These are phyloP conservation scores for Ataeniobius toweri DNA, from an alignment of 2,797 vertebrate species.

Conservation along the genomic window DNA sequence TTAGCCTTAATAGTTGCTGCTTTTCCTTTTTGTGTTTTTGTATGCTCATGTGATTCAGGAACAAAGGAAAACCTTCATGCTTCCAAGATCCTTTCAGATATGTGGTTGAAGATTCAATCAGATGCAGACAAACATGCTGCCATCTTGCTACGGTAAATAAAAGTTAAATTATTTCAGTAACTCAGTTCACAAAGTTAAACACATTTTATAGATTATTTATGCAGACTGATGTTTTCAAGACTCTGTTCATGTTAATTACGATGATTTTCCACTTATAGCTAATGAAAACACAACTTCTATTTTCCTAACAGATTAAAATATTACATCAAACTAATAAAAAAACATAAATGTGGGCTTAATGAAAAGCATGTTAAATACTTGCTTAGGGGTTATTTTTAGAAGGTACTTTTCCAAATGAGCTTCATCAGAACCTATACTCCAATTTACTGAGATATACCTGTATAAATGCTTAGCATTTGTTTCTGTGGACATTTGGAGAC, in stretches of 20 bases:
- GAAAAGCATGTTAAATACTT: not conserved
- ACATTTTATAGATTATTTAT: not conserved
- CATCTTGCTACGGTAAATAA: slow-evolving; percentile 86
- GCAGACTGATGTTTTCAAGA: not conserved
- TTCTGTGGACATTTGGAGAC: not conserved
- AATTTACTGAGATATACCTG: not conserved
- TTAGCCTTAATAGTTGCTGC: slow-evolving; percentile 42
- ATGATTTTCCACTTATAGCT: not conserved
- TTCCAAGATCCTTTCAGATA: slow-evolving; percentile 79
- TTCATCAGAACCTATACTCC: not conserved
- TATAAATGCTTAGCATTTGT: not conserved
- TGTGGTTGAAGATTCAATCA: slow-evolving; percentile 82
- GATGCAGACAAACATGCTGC: slow-evolving; percentile 82
- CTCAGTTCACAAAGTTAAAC: not conserved
- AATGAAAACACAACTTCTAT: not conserved
- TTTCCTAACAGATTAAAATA: not conserved
- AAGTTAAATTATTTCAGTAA: not conserved
- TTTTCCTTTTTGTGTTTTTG: slow-evolving; percentile 17
- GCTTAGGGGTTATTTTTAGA: not conserved
- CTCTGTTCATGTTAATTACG: not conserved
- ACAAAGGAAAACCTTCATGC: slow-evolving; percentile 81
- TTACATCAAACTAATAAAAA: not conserved
- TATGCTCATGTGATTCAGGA: slow-evolving; percentile 72
- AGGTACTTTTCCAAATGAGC: not conserved
- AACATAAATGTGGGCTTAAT: not conserved